A percentile compares a stretch with the other conserved stretches of the same genome.
Conservation (phyloP, 2,888 invertebrate genomes). For the Sphinx pinastri region DNA sequence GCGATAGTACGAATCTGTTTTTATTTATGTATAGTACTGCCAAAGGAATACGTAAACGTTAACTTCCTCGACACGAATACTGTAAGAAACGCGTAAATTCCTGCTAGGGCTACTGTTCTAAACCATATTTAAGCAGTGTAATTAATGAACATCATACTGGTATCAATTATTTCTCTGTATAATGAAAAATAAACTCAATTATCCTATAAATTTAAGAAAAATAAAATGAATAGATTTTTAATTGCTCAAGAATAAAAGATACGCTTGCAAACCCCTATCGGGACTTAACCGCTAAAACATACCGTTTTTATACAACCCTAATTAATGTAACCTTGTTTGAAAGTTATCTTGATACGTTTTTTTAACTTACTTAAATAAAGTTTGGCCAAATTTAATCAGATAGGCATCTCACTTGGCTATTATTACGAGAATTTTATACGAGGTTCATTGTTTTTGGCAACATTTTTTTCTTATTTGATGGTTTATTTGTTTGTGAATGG, state of each 20-base stretch:
- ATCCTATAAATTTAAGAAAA: too few relatives aligned
- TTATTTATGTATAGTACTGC: too few relatives aligned
- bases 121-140: too few relatives aligned
- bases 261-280: neutral
- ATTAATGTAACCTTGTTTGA: constrained; percentile 5
- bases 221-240: neutral
- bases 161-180: too few relatives aligned
- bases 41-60: too few relatives aligned
- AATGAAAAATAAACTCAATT: too few relatives aligned
- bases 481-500: neutral
- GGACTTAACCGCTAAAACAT: neutral
- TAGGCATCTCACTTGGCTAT: constrained; percentile 12
- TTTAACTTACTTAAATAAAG: constrained; percentile 1
- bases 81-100: too few relatives aligned
- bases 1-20: too few relatives aligned
- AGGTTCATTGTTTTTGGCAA: neutral
- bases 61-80: too few relatives aligned
- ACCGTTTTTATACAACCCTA: neutral
- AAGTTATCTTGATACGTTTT: constrained; percentile 19
- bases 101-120: too few relatives aligned
- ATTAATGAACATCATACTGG: too few relatives aligned
- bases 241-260: neutral
- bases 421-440: constrained; percentile 10
- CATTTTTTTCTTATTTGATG: neutral
- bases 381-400: constrained; percentile 21